A percentile compares a stretch with the other conserved stretches of the same genome.
phyloP scores from a whole-genome alignment of 2,888 invertebrate species.

The Dusona sp. region DNA sequence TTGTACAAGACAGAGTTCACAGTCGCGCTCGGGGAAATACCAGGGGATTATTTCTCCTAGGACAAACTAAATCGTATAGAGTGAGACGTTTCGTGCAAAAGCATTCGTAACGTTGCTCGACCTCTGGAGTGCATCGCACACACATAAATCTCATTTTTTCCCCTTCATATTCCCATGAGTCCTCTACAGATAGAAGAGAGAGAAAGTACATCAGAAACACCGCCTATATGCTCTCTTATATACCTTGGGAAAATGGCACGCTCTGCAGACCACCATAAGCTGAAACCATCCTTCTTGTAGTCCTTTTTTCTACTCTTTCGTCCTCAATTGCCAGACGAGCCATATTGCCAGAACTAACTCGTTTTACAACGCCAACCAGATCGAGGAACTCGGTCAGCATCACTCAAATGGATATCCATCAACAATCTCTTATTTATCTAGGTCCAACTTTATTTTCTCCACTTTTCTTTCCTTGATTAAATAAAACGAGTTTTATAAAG shows the following conservation, averaged over 20 bases:
- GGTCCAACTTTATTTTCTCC: background rate
- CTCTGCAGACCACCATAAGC: constrained; percentile 44
- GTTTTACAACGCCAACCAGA: constrained; percentile 59
- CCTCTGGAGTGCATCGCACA: constrained; percentile 45
- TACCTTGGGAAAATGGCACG: constrained; percentile 4
- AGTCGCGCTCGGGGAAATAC: constrained; percentile 68
- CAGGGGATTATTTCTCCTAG: constrained; percentile 65
- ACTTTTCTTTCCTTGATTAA: constrained; percentile 15
- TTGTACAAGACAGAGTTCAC: constrained; percentile 48
- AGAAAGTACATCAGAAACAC: constrained; percentile 10
- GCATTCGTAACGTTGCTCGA: constrained; percentile 49
- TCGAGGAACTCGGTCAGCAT: constrained; percentile 60
- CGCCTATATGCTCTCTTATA: background rate
- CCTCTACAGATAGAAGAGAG: background rate
- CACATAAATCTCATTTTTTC: constrained; percentile 49
- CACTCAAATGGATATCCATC: constrained; percentile 29
- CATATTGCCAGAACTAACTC: constrained; percentile 58
- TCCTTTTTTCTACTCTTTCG: constrained; percentile 23
- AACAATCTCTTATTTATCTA: constrained; percentile 27
- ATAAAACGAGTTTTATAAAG: constrained; percentile 4
- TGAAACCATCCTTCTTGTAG: constrained; percentile 33
- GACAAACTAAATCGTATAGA: constrained; percentile 33
- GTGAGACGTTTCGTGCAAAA: constrained; percentile 44
- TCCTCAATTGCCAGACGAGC: constrained; percentile 25
- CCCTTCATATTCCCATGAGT: constrained; percentile 32